These are phyloP conservation scores for Periophthalmodon schlosseri DNA, from an alignment of 2,113 vertebrate species.

Conservation along the genomic window DNA sequence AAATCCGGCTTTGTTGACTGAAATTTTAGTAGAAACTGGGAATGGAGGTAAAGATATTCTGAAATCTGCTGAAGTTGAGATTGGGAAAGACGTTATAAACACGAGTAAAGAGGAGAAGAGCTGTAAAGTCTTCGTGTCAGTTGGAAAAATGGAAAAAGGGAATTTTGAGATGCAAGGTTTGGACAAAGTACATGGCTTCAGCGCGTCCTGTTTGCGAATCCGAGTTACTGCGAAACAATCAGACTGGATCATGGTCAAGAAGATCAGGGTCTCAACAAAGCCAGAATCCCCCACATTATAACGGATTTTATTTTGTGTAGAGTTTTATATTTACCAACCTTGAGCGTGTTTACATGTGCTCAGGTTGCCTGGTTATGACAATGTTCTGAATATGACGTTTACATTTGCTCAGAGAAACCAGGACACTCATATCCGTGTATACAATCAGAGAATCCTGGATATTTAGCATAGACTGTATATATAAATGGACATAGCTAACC, in stretches of 20 bases:
- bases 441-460: too few species aligned
- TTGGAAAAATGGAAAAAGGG: slow-evolving; percentile 79
- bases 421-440: too few species aligned
- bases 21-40: slow-evolving; percentile 77
- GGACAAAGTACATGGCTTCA: slow-evolving; percentile 38
- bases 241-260: slow-evolving; percentile 80
- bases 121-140: slow-evolving; percentile 67
- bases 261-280: slow-evolving; percentile 69
- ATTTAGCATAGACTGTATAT: too few species aligned
- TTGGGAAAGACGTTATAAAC: slow-evolving; percentile 57
- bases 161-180: slow-evolving; percentile 65
- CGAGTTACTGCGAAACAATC: slow-evolving; percentile 73
- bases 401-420: too few species aligned
- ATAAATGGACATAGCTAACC: too few species aligned
- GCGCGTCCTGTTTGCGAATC: slow-evolving; percentile 78
- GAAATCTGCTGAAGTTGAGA: slow-evolving; percentile 69
- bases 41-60: slow-evolving; percentile 64
- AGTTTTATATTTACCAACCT: not conserved
- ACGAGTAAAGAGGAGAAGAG: not conserved
- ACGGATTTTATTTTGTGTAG: not conserved
- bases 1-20: slow-evolving; percentile 56
- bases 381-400: too few species aligned
- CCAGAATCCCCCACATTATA: not conserved
- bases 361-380: too few species aligned
- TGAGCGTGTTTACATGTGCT: too few species aligned